Conservation (phyloP, 1,140 invertebrate species). For the Diorhabda sublineata region DNA sequence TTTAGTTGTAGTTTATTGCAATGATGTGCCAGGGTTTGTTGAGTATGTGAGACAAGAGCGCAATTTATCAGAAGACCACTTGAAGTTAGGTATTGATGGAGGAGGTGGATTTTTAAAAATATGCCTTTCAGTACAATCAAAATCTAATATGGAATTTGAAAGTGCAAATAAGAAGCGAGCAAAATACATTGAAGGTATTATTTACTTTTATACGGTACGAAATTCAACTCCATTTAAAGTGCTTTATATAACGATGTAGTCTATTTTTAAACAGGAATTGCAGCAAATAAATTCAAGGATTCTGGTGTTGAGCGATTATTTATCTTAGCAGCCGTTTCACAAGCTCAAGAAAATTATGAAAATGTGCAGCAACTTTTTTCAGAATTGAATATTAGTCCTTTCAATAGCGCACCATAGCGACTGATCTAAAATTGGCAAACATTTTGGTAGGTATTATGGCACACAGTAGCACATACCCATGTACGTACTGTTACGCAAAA, state of each 20-base stretch:
- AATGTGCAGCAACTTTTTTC: neutral
- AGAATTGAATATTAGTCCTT: neutral
- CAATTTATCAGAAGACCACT: neutral
- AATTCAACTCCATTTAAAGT: no score
- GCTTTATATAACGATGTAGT: no score
- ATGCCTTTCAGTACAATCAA: conserved; percentile 5
- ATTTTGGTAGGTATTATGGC: neutral
- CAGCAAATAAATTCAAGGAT: conserved; percentile 2
- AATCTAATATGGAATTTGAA: neutral
- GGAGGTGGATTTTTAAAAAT: conserved; percentile 3
- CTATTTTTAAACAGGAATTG: neutral
- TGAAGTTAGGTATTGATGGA: conserved; percentile 1
- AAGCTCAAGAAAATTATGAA: conserved; percentile 1
- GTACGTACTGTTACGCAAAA: neutral
- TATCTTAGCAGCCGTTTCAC: neutral
- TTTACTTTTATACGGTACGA: no score
- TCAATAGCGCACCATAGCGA: neutral
- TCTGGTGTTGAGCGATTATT: conserved; percentile 1
- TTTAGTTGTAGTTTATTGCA: neutral
- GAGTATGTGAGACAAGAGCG: neutral
- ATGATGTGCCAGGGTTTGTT: neutral
- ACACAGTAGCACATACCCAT: neutral
- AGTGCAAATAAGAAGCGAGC: neutral
- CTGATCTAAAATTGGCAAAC: neutral
- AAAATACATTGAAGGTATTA: no score